Evolutionary conservation across 1,140 invertebrate species (phyloP).

Genomic region (Panagrolaimus sp.): DNA sequence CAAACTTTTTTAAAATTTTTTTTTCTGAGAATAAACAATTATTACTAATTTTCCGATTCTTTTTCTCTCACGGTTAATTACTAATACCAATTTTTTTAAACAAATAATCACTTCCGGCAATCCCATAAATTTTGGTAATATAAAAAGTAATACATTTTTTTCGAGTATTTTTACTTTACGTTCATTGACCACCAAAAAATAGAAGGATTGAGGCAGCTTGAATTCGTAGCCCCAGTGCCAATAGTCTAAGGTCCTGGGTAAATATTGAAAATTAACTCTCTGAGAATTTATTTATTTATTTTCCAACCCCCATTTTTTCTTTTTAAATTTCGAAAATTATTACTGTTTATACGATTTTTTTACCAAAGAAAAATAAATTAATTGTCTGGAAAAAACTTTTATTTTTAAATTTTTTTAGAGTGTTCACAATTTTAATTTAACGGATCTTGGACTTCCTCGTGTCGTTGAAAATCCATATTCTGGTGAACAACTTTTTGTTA

Average conservation of each 20-base stretch:
- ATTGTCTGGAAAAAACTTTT: background rate
- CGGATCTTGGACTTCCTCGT: constrained; percentile 29
- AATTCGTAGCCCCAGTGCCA: no score
- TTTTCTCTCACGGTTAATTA: background rate
- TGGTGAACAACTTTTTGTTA: constrained; percentile 26
- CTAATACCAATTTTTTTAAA: background rate
- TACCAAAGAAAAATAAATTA: background rate
- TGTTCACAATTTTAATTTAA: constrained; percentile 21
- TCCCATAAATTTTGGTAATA: no score
- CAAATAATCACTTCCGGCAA: no score
- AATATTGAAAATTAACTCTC: no score
- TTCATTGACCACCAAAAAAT: no score
- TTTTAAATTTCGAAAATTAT: background rate
- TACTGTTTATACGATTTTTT: background rate
- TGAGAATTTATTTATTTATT: background rate
- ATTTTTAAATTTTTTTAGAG: background rate
- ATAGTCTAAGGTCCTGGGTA: no score
- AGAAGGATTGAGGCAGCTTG: no score
- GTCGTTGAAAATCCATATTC: constrained; percentile 32
- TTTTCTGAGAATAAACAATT: no score
- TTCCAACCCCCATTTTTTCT: background rate
- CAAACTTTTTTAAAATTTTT: no score
- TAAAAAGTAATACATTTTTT: no score
- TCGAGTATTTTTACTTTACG: no score
- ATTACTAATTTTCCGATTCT: background rate